Evolutionary conservation across 2,888 invertebrate species (phyloP).

Genomic region (Yponomeuta plumbellus): DNA sequence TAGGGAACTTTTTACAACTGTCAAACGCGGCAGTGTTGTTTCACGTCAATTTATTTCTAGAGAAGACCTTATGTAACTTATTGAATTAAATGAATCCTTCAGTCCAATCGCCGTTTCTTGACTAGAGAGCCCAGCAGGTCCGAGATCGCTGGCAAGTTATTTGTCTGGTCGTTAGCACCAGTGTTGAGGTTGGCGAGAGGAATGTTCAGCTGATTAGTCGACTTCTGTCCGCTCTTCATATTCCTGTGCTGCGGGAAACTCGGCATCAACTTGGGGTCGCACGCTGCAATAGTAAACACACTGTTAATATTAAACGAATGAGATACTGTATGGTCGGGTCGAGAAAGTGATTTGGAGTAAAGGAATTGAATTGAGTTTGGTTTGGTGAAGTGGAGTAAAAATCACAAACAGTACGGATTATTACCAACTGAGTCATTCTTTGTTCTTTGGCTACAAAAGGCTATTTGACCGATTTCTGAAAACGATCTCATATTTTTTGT

Average conservation of each 20-base stretch:
- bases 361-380: too few species aligned
- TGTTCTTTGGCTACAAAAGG: too few species aligned
- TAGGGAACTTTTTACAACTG: neutral
- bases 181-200: conserved; percentile 72
- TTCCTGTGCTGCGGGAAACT: conserved; percentile 98
- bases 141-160: conserved; percentile 86
- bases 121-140: conserved; percentile 88
- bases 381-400: too few species aligned
- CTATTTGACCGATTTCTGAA: too few species aligned
- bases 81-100: conserved; percentile 30
- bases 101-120: conserved; percentile 87
- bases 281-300: conserved; percentile 79
- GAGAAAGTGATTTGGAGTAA: too few species aligned
- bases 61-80: conserved; percentile 21
- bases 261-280: conserved; percentile 98
- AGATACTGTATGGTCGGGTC: neutral
- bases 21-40: neutral
- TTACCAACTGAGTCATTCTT: too few species aligned
- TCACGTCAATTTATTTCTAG: conserved; percentile 4
- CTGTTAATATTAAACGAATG: too few species aligned
- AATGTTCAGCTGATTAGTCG: conserved; percentile 60
- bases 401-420: too few species aligned
- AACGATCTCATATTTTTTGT: too few species aligned
- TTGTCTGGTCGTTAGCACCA: conserved; percentile 82
- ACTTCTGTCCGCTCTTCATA: conserved; percentile 76